phyloP scores from a whole-genome alignment of 2,797 vertebrate genomes.

The Coranthus polyacanthus region DNA sequence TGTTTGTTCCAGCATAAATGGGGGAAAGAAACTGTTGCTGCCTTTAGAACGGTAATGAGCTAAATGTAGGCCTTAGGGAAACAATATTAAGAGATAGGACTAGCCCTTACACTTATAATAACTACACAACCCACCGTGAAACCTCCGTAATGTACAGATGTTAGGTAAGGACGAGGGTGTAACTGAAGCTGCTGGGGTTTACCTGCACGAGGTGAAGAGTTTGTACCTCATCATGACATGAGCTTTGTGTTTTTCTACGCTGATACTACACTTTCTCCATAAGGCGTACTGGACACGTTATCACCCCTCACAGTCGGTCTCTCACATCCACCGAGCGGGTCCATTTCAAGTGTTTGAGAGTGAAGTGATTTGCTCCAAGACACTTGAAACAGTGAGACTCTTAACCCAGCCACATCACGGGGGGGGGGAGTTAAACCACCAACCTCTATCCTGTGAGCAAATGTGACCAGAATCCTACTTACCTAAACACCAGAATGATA shows the following conservation, averaged over 20 bases:
- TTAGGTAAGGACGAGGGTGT: background rate
- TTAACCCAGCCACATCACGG: background rate
- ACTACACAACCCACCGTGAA: too few species aligned
- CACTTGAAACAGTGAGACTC: background rate
- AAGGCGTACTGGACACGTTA: background rate
- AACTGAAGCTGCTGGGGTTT: background rate
- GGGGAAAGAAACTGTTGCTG: too few species aligned
- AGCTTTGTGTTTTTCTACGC: background rate
- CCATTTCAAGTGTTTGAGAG: background rate
- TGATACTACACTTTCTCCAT: background rate
- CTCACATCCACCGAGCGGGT: background rate
- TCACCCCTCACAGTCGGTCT: background rate
- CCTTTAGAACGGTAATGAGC: too few species aligned
- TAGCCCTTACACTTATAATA: too few species aligned
- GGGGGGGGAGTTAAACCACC: background rate
- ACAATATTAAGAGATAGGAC: too few species aligned
- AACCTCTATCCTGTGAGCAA: background rate
- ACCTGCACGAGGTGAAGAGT: background rate
- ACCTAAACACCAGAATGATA: background rate
- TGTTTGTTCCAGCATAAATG: background rate
- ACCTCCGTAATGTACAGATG: too few species aligned
- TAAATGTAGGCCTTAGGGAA: too few species aligned
- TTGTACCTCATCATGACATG: background rate
- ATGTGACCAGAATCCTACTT: background rate
- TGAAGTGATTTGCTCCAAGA: too few species aligned